These are phyloP conservation scores for Actinopyga echinites DNA, from an alignment of 53 echinoderm and acorn worm species.

Conservation along the genomic window DNA sequence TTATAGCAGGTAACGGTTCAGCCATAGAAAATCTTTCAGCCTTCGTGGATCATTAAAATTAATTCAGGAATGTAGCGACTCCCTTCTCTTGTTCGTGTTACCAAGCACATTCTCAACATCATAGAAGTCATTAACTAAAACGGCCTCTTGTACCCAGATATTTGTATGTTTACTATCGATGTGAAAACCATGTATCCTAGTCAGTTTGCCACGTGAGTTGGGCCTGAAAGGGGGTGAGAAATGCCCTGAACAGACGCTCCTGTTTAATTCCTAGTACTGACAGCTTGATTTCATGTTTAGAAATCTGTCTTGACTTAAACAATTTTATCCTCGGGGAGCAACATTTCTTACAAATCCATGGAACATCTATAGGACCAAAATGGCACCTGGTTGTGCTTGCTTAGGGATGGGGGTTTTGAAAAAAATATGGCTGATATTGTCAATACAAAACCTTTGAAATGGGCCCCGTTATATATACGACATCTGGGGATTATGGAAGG, in stretches of 20 bases:
- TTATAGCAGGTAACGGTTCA: not conserved
- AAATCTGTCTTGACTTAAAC: no score
- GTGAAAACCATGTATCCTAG: no score
- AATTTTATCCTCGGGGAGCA: not conserved
- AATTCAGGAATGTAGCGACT: not conserved
- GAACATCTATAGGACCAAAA: not conserved
- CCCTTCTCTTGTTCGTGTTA: not conserved
- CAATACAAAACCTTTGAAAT: not conserved
- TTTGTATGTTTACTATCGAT: not conserved
- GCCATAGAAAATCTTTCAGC: not conserved
- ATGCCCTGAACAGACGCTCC: conserved; percentile 4
- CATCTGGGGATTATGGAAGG: conserved; percentile 3
- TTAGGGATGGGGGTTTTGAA: conserved; percentile 9
- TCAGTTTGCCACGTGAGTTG: not conserved
- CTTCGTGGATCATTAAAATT: no score
- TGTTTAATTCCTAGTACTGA: no score
- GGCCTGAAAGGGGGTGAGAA: not conserved
- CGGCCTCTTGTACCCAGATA: not conserved
- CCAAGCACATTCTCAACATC: not conserved
- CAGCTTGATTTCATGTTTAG: no score
- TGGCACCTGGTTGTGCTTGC: not conserved
- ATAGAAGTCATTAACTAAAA: not conserved
- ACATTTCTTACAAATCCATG: no score
- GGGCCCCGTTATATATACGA: conserved; percentile 6
- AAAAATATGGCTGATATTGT: not conserved